Conservation (phyloP, 2,797 vertebrate genomes). For the Lepus townsendii region DNA sequence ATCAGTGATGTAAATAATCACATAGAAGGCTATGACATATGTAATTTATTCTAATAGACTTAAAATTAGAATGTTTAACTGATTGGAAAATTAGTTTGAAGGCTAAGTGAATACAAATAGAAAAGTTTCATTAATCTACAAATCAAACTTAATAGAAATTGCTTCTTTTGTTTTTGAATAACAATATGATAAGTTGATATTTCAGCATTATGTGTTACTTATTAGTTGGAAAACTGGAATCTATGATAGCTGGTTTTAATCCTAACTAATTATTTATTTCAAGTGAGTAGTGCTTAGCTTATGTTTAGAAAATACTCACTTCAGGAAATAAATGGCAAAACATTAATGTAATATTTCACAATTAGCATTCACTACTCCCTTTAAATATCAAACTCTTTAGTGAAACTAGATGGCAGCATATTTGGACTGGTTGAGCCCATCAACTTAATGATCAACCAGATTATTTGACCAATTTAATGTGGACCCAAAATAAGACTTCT, state of each 20-base stretch:
- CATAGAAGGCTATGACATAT: background rate
- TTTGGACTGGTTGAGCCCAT: background rate
- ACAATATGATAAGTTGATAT: background rate
- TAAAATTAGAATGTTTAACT: background rate
- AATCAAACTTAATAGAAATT: background rate
- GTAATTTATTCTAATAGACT: background rate
- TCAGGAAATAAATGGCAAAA: background rate
- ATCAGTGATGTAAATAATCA: background rate
- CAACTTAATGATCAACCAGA: background rate
- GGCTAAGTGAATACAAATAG: background rate
- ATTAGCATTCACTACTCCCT: background rate
- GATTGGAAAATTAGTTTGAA: background rate
- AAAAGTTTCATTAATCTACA: background rate
- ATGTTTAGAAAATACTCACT: slow-evolving; percentile 12
- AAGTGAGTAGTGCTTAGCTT: background rate
- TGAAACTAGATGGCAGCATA: background rate
- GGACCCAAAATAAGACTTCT: background rate
- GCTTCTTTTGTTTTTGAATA: background rate
- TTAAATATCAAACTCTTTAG: background rate
- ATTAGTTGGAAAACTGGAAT: background rate
- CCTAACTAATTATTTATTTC: background rate
- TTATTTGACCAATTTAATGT: slow-evolving; percentile 9
- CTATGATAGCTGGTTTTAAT: background rate
- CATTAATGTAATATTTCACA: slow-evolving; percentile 9
- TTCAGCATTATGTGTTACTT: background rate